phyloP scores from a whole-genome alignment of 2,888 invertebrate species.

The Aleiodes alternator region DNA sequence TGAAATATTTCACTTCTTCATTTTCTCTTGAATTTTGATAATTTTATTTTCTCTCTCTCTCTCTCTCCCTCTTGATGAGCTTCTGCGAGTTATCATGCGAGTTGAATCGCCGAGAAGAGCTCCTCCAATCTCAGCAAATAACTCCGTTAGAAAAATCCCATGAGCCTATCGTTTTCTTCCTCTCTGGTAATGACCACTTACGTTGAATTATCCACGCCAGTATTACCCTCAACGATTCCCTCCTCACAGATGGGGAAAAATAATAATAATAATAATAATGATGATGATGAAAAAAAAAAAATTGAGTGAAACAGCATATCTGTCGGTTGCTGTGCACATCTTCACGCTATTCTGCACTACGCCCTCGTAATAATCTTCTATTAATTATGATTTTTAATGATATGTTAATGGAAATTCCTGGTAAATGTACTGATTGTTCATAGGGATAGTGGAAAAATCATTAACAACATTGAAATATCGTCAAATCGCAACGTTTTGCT shows the following conservation, averaged over 20 bases:
- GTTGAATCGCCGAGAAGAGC: constrained; percentile 22
- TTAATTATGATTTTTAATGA: constrained; percentile 23
- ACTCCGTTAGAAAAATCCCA: constrained; percentile 44
- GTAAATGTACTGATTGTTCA: too few relatives aligned
- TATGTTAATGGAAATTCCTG: constrained; percentile 13
- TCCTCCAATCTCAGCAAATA: constrained; percentile 42
- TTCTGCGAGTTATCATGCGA: constrained; percentile 17
- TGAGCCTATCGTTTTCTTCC: constrained; percentile 44
- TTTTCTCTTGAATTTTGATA: neutral
- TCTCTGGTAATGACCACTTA: constrained; percentile 61
- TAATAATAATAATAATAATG: too few relatives aligned
- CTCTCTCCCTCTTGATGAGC: neutral
- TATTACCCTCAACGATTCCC: constrained; percentile 36
- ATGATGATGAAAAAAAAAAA: constrained; percentile 25
- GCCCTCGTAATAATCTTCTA: constrained; percentile 12
- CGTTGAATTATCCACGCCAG: constrained; percentile 62
- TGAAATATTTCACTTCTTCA: too few relatives aligned
- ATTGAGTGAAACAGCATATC: constrained; percentile 19
- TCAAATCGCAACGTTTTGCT: too few relatives aligned
- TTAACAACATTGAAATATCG: too few relatives aligned
- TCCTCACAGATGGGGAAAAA: constrained; percentile 36
- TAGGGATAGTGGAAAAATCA: too few relatives aligned
- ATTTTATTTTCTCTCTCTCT: neutral
- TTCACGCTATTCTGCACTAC: constrained; percentile 11
- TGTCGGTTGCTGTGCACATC: neutral